Evolutionary conservation across 2,113 vertebrate genomes (phyloP), one percentile per base, ranked within the genome.

Genomic region (Pionites leucogaster): DNA sequence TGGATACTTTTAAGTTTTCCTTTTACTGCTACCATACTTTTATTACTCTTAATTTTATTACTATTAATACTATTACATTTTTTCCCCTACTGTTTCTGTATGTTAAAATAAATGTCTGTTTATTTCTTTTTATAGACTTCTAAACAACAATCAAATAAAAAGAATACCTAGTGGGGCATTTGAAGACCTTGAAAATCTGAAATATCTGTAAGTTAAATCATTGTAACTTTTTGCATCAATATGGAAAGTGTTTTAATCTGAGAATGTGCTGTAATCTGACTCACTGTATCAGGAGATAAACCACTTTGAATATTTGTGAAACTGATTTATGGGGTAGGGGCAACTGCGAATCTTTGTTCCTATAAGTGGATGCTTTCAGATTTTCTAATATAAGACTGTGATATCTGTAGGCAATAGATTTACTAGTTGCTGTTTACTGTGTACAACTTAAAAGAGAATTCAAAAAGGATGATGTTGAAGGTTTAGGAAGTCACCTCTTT

Each of bases 71-170:
- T 80, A 9, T 90, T 68, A 39, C 6, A 49, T 8, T 7, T 42
- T 25, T 27, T 35, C 1, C 23, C 20, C 4, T n/a, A 7, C 20
- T 39, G 7, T 70, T 88, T 37, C 4, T 68, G 11, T 55, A 31
- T 81, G 13, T 83, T 65, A 50, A 83, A 84, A 71, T 67, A 70
- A 84, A 23, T 8, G 6, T 0, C 49, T 72, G 1, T 88, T 86
- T 80, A 10, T 85, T 90, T 95, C 77, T 59, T 74, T 91, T 74
- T 90, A 29, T 81, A 99, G 99, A 86, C 99, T 99, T 92, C 98
- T 99, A 88, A 99, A 99, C 98, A 99, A 99, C 97, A 99, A 99
- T 93, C 98, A 99, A 92, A 99, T 99, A 96, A 98, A 98, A 98
- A 98, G 98, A 97, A 98, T 99, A 91, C 99, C 99, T 41, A 98